These are phyloP conservation scores for Micromesistius poutassou DNA, from an alignment of 2,797 vertebrate species.

Conservation along the genomic window DNA sequence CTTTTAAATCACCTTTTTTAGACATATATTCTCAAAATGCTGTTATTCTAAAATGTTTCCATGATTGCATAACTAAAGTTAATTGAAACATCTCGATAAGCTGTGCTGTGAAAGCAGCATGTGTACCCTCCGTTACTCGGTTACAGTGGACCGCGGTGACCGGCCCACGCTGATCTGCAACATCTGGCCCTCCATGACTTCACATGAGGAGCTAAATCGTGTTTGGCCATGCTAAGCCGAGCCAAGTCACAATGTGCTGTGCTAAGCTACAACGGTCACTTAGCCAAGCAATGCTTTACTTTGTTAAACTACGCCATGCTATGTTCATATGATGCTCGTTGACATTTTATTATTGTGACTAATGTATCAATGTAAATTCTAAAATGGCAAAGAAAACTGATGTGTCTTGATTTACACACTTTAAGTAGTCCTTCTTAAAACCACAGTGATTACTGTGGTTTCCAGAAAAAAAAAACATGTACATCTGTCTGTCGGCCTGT, in stretches of 20 bases:
- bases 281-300: neutral
- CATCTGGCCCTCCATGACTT: too few species aligned
- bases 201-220: too few species aligned
- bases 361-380: too few species aligned
- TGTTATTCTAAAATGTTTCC: neutral
- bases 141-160: too few species aligned
- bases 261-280: neutral
- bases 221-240: neutral
- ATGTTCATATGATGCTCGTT: too few species aligned
- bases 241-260: neutral
- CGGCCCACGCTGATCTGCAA: too few species aligned
- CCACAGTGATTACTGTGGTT: neutral
- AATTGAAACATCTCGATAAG: neutral
- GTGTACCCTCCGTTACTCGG: too few species aligned
- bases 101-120: too few species aligned
- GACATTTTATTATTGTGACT: too few species aligned
- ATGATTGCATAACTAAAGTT: neutral
- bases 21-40: neutral
- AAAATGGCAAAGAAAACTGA: neutral
- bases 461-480: neutral
- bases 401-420: neutral
- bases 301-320: neutral
- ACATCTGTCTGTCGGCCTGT: neutral
- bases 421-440: neutral
- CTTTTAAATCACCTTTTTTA: neutral